These are phyloP conservation scores for Parnassius orleans DNA, from an alignment of 2,888 invertebrate species.

Conservation along the genomic window DNA sequence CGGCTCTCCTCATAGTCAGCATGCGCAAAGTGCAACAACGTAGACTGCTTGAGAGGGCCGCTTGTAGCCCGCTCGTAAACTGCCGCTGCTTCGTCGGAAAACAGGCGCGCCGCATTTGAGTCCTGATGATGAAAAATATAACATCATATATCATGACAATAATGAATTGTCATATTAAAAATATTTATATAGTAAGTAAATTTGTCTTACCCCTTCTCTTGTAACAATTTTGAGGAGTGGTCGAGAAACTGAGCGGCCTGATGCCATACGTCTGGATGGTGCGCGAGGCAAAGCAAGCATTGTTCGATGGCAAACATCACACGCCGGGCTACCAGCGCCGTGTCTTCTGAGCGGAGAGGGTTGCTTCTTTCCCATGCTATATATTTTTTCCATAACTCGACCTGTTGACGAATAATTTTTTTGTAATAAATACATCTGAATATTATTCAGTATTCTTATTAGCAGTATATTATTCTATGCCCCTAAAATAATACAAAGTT, in stretches of 20 bases:
- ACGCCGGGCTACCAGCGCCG: constrained; percentile 93
- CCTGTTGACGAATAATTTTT: constrained; percentile 72
- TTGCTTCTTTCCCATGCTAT: constrained; percentile 98
- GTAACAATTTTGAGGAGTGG: constrained; percentile 94
- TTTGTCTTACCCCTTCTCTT: constrained; percentile 91
- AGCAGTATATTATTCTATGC: too few species aligned
- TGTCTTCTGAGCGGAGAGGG: constrained; percentile 97
- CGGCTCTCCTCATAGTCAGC: constrained; percentile 99
- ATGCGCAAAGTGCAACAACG: constrained; percentile 97
- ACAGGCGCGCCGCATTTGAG: constrained; percentile 94
- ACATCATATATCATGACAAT: too few species aligned
- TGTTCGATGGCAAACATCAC: constrained; percentile 99
- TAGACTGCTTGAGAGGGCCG: constrained; percentile 93
- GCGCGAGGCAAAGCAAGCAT: constrained; percentile 96
- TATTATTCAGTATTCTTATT: too few species aligned
- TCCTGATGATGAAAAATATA: constrained; percentile 80
- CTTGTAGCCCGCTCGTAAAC: constrained; percentile 96
- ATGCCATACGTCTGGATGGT: constrained; percentile 99
- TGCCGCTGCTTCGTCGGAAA: constrained; percentile 96
- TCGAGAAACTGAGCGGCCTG: constrained; percentile 99
- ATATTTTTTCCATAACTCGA: constrained; percentile 99
- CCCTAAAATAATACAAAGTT: too few species aligned
- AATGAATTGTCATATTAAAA: too few species aligned
- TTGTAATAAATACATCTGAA: too few species aligned
- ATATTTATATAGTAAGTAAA: too few species aligned